Conservation (phyloP, 1,140 invertebrate genomes). For the Phenacoccus solenopsis region DNA sequence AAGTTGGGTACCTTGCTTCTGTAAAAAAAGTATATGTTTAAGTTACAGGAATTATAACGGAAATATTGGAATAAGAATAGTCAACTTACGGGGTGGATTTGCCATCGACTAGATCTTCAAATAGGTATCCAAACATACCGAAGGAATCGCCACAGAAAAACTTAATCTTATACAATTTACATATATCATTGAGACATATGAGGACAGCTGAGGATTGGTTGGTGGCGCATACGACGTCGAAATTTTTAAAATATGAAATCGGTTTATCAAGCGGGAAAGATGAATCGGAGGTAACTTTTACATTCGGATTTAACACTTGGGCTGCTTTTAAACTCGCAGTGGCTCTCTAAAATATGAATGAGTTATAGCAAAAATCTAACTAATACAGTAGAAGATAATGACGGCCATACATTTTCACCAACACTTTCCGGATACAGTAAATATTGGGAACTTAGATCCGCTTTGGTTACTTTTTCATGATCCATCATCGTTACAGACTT, state of each 20-base stretch:
- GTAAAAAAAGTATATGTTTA: background rate
- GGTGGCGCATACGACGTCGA: constrained; percentile 74
- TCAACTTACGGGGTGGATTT: constrained; percentile 69
- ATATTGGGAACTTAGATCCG: constrained; percentile 70
- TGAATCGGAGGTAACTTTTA: constrained; percentile 61
- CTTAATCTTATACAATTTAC: constrained; percentile 61
- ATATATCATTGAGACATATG: constrained; percentile 62
- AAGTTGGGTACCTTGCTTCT: background rate
- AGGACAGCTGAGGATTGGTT: constrained; percentile 56
- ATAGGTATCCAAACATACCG: constrained; percentile 86
- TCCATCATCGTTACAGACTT: constrained; percentile 83
- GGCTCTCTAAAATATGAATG: constrained; percentile 49
- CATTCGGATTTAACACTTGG: constrained; percentile 83
- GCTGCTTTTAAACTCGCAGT: constrained; percentile 61
- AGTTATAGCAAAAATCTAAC: background rate
- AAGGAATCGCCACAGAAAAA: constrained; percentile 86
- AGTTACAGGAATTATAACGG: constrained; percentile 8
- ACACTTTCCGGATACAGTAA: constrained; percentile 49
- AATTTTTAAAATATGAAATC: constrained; percentile 54
- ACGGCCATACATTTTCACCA: constrained; percentile 47
- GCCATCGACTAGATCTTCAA: constrained; percentile 76
- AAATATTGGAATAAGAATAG: constrained; percentile 11
- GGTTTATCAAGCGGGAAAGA: constrained; percentile 42
- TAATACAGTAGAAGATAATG: constrained; percentile 10
- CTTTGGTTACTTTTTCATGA: constrained; percentile 52